phyloP scores from a whole-genome alignment of 2,888 invertebrate species.

The Boloria euphrosyne region DNA sequence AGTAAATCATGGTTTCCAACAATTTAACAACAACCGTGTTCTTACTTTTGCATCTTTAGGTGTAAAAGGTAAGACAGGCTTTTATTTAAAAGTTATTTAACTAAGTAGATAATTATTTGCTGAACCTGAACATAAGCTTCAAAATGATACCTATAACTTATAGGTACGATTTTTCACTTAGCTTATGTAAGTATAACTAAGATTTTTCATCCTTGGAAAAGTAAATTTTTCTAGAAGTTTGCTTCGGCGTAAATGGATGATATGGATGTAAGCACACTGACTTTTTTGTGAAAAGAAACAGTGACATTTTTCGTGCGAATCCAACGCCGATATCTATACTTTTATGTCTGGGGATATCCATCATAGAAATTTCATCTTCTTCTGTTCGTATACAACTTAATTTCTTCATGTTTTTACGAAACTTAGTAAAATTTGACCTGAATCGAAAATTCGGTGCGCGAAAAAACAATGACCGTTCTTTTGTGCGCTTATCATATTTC shows the following conservation, averaged over 20 bases:
- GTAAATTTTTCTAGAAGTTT: constrained; percentile 69
- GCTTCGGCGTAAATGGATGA: constrained; percentile 72
- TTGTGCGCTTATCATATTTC: constrained; percentile 42
- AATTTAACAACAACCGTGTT: neutral
- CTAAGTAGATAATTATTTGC: neutral
- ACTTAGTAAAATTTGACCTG: constrained; percentile 55
- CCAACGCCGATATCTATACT: constrained; percentile 74
- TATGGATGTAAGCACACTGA: constrained; percentile 73
- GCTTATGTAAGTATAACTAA: too few relatives aligned
- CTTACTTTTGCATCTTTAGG: neutral
- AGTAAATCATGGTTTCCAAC: too few relatives aligned
- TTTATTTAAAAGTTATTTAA: too few relatives aligned
- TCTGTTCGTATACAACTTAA: constrained; percentile 62
- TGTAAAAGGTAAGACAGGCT: neutral
- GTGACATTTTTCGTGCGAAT: constrained; percentile 66
- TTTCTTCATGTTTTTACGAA: constrained; percentile 58
- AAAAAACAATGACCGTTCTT: constrained; percentile 42
- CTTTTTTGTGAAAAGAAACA: constrained; percentile 69
- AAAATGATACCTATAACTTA: too few relatives aligned
- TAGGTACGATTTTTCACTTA: too few relatives aligned
- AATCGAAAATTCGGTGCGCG: constrained; percentile 56
- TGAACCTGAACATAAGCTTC: too few relatives aligned
- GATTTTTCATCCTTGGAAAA: constrained; percentile 51
- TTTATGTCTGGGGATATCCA: constrained; percentile 64
- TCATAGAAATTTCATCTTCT: constrained; percentile 56